Evolutionary conservation across 2,113 vertebrate species (phyloP), one percentile per base, ranked within the genome.

Genomic region (Protomyctophum bolini): DNA sequence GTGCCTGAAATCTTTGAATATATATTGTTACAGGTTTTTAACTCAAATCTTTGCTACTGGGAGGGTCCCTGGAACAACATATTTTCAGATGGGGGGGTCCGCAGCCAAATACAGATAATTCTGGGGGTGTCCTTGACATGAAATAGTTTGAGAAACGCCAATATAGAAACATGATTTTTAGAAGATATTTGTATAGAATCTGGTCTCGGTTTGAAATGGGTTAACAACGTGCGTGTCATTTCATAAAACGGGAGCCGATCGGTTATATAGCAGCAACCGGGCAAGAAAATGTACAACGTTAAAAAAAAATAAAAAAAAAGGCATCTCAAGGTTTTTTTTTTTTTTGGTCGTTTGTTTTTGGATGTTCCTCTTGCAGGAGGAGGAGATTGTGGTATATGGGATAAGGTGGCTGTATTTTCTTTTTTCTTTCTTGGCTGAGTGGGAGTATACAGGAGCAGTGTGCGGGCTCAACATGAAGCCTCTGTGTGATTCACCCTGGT

Each of bases 401-500:
- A n/a, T n/a, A 56, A 75, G 78, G 81, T 66, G 63, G 71, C 59
- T 86, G 49, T 70, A 58, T 47, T 41, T 41, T 3, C 5, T 41
- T 41, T 41, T 41, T 41, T 41, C 33, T 41, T 41, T 72, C 56
- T 56, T 63, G 46, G 46, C 49, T 82, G 84, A 75, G 84, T 72
- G 73, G 66, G 79, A 74, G 72, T 75, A 50, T 75, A 50, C 56
- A 57, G 78, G 50, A 72, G 76, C 76, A 15, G 58, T 50, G 15
- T 56, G n/a, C n/a, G 58, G 52, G 67, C 62, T 76, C 64, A 63
- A 69, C 73, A 50, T 64, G 28, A 48, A 73, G 66, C 66, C 66
- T 70, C 62, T 50, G 12, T 61, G 63, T 86, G 84, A 86, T 73
- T 41, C 33, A 41, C 33, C 74, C 70, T 61, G 62, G 64, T 74